A percentile compares a stretch with the other conserved stretches of the same genome.
Conservation (phyloP, 2,797 vertebrate genomes). For the Cuculus canorus region DNA sequence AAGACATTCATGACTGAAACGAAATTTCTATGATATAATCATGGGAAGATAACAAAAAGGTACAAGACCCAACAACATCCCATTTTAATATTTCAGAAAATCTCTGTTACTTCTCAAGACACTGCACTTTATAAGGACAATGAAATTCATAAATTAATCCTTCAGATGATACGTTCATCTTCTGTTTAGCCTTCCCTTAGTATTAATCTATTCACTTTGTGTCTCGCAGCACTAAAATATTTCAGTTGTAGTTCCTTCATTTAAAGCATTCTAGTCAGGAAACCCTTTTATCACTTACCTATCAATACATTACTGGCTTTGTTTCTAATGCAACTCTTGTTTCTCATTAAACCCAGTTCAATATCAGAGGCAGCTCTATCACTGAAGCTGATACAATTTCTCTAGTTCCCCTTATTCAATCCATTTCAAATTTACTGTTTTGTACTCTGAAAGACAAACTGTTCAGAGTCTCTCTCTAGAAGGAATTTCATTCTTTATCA, state of each 20-base stretch:
- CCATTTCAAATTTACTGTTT: conserved; percentile 43
- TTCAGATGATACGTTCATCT: background rate
- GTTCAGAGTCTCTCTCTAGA: background rate
- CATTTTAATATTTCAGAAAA: background rate
- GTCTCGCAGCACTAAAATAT: background rate
- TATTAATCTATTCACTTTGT: conserved; percentile 46
- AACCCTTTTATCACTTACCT: conserved; percentile 7
- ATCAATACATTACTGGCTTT: background rate
- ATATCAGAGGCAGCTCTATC: conserved; percentile 37
- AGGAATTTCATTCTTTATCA: conserved; percentile 22
- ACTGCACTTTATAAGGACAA: background rate
- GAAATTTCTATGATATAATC: background rate
- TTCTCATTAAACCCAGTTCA: conserved; percentile 36
- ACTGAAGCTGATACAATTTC: conserved; percentile 27
- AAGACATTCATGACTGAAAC: background rate
- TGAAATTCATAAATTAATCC: conserved; percentile 33
- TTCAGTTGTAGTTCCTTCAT: background rate
- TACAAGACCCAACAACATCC: background rate
- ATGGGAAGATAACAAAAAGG: background rate
- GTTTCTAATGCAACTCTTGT: conserved; percentile 38
- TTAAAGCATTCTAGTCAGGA: conserved; percentile 33
- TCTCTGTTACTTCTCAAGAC: background rate
- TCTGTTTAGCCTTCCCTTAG: background rate
- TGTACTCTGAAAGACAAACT: conserved; percentile 45
- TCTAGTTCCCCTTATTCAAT: background rate